Evolutionary conservation across 2,888 invertebrate genomes (phyloP), one percentile per base, ranked within the genome.

Genomic region (Acleris cristana): DNA sequence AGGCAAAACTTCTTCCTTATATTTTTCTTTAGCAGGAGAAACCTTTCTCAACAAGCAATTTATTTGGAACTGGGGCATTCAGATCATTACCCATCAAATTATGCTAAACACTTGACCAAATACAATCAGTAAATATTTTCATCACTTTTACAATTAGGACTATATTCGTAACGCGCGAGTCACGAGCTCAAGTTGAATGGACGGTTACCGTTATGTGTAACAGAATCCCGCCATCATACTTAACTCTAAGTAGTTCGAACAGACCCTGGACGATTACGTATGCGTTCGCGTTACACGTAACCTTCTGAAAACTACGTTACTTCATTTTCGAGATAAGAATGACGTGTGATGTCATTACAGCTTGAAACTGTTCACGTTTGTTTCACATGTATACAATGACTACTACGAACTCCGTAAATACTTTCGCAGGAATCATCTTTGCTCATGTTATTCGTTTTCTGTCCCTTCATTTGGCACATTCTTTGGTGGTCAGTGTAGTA

Each of bases 121-220:
- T 30, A 2, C 51, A 12, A 21, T 21, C n/a, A 6, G 14, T 34
- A 56, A 66, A 66, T 66, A 53, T 57, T 56, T 51, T 54, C 18
- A 44, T 2, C 14, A 45, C 60, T 65, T 61, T 66, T 66, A 61
- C 52, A 57, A 45, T 64, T 62, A 66, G 51, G 26, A 23, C 21
- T 23, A 26, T 48, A 44, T 8, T 30, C 18, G 1, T 34, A 66
- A 66, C 30, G 21, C 7, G 45, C 16, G 16, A 57, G 45, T 62
- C 66, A 62, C 66, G 66, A 56, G 8, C 14, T 30, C 44, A 56
- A 48, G 60, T 61, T 61, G 53, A 61, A 61, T 21, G 40, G 8
- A 53, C 52, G 40, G 30, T 18, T 61, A 56, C 60, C 65, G 65
- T 65, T 65, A 65, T 30, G 52, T 61, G 56, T 57, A 62, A 65